phyloP scores from a whole-genome alignment of 2,888 invertebrate species.

The Philonicus albiceps region DNA sequence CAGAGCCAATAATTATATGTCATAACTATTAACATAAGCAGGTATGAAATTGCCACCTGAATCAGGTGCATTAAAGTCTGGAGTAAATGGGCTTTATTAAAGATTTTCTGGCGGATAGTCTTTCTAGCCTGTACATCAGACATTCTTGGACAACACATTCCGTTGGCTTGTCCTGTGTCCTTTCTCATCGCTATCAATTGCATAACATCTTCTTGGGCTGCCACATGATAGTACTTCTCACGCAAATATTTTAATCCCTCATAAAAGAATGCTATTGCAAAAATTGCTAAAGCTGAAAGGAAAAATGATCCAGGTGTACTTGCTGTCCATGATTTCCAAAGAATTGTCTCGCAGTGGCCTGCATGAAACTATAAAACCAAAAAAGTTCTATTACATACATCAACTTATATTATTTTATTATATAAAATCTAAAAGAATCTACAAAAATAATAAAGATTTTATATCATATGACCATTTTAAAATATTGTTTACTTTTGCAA shows the following conservation, averaged over 20 bases:
- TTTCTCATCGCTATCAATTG: slow-evolving; percentile 52
- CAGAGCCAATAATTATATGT: slow-evolving; percentile 61
- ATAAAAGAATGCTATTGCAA: slow-evolving; percentile 89
- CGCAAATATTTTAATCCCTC: slow-evolving; percentile 91
- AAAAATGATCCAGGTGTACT: slow-evolving; percentile 77
- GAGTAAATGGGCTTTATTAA: slow-evolving; percentile 54
- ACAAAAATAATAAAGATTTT: background rate
- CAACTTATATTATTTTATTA: too few relatives aligned
- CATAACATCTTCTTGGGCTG: slow-evolving; percentile 52
- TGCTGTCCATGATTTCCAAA: slow-evolving; percentile 83
- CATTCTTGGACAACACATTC: slow-evolving; percentile 52
- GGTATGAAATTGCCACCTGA: slow-evolving; percentile 59
- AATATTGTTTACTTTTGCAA: background rate
- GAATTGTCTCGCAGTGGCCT: slow-evolving; percentile 77
- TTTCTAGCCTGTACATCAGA: slow-evolving; percentile 50
- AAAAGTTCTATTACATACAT: background rate
- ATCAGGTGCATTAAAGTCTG: slow-evolving; percentile 58
- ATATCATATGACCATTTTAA: background rate
- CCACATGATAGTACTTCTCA: slow-evolving; percentile 58
- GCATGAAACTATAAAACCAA: slow-evolving; percentile 73
- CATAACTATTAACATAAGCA: slow-evolving; percentile 62
- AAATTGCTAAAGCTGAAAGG: slow-evolving; percentile 87
- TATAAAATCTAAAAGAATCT: background rate
- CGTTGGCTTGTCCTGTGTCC: slow-evolving; percentile 43
- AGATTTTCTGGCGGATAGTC: slow-evolving; percentile 51